Conservation (phyloP, 1,140 invertebrate species). For the Cotesia glomerata region DNA sequence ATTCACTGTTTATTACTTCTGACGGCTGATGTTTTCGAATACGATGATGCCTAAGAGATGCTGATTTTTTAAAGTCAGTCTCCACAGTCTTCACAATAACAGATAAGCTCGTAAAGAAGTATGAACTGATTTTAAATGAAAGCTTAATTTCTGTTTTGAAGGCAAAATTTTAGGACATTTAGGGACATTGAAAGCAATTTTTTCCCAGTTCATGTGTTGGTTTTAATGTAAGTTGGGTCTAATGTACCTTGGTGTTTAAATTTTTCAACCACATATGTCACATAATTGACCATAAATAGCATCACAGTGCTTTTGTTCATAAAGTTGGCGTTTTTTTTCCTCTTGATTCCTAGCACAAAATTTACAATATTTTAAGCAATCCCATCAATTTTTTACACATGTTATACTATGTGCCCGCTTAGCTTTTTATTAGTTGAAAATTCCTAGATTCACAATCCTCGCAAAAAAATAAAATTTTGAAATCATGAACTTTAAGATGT, state of each 20-base stretch:
- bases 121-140: constrained; percentile 60
- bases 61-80: constrained; percentile 62
- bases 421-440: constrained; percentile 54
- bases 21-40: constrained; percentile 58
- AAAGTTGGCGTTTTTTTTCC: constrained; percentile 60
- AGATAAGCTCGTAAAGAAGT: constrained; percentile 55
- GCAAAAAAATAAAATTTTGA: constrained; percentile 55
- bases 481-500: constrained; percentile 55
- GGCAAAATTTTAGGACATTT: constrained; percentile 60
- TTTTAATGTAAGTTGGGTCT: constrained; percentile 59
- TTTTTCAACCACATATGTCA: constrained; percentile 59
- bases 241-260: constrained; percentile 60
- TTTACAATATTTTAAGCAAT: constrained; percentile 56
- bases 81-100: constrained; percentile 60
- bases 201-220: constrained; percentile 59
- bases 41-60: constrained; percentile 57
- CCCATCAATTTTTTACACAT: constrained; percentile 56
- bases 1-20: constrained; percentile 57
- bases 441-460: constrained; percentile 57
- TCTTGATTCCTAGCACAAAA: constrained; percentile 50
- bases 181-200: constrained; percentile 58
- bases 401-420: constrained; percentile 52
- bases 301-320: constrained; percentile 62
- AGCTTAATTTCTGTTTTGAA: constrained; percentile 61
- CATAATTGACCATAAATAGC: constrained; percentile 55